These are phyloP conservation scores for Bufo gargarizans DNA, from an alignment of 2,113 vertebrate genomes.

Conservation along the genomic window DNA sequence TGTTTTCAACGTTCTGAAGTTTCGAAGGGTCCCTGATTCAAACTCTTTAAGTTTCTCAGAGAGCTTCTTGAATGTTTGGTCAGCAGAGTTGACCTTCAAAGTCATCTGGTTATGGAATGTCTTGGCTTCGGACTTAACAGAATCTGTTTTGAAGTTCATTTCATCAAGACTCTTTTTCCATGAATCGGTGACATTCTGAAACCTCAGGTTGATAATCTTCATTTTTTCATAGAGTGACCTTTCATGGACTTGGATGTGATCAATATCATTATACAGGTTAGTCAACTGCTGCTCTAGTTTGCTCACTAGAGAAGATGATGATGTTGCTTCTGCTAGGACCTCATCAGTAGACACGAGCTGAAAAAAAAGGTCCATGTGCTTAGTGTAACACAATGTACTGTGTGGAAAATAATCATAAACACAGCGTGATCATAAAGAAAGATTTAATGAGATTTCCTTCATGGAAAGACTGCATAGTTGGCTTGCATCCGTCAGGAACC, in stretches of 20 bases:
- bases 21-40: constrained; percentile 86
- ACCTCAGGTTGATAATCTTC: constrained; percentile 75
- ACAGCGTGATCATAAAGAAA: background rate
- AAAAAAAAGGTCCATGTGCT: constrained; percentile 79
- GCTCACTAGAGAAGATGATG: constrained; percentile 73
- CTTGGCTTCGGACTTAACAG: constrained; percentile 80
- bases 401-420: constrained; percentile 53
- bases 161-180: constrained; percentile 79
- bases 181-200: constrained; percentile 79
- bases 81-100: constrained; percentile 81
- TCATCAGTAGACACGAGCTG: constrained; percentile 88
- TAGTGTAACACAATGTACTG: constrained; percentile 63
- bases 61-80: constrained; percentile 77
- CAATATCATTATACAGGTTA: constrained; percentile 73
- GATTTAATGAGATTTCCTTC: background rate
- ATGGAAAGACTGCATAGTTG: background rate
- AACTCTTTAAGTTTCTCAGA: constrained; percentile 82
- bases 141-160: constrained; percentile 72
- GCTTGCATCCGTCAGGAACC: background rate
- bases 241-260: constrained; percentile 75
- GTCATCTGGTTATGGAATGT: constrained; percentile 77
- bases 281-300: constrained; percentile 80
- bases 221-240: constrained; percentile 73
- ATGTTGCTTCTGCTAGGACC: constrained; percentile 75
- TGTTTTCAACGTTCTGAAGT: constrained; percentile 81